Conservation (phyloP, 2,113 vertebrate genomes). For the Sminthopsis crassicaudata region DNA sequence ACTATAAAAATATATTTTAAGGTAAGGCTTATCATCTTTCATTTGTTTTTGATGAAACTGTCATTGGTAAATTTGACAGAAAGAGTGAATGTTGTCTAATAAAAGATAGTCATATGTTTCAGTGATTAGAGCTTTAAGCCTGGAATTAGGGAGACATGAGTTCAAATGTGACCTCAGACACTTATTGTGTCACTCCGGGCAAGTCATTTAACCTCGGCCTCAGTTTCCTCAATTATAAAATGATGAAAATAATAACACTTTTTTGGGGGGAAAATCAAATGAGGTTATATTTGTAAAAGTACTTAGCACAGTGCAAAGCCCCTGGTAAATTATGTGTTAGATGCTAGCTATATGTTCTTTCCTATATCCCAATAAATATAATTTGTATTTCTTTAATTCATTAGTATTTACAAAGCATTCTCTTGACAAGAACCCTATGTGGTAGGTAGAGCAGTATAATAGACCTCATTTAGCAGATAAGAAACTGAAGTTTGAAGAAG, state of each 20-base stretch:
- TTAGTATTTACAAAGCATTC: not conserved
- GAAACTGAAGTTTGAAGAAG: not conserved
- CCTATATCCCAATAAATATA: not conserved
- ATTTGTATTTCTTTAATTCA: not conserved
- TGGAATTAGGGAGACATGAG: not conserved
- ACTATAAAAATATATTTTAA: not conserved
- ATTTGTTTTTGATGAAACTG: slow-evolving; percentile 24
- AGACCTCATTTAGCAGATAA: not conserved
- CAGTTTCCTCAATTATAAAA: not conserved
- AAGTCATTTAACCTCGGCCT: not conserved
- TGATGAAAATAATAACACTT: not conserved
- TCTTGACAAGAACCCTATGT: not conserved
- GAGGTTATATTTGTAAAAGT: not conserved
- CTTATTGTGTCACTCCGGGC: not conserved
- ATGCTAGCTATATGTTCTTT: no score
- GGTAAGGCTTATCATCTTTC: not conserved
- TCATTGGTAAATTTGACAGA: not conserved
- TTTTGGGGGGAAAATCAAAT: not conserved
- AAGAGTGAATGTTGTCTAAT: not conserved
- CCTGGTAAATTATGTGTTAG: not conserved
- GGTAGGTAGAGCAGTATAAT: not conserved
- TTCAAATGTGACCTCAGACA: not conserved
- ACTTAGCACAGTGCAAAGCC: not conserved
- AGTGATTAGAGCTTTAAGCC: not conserved
- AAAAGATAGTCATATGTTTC: not conserved